These are phyloP conservation scores for Cephus nigrinus DNA, from an alignment of 2,888 invertebrate species.

Conservation along the genomic window DNA sequence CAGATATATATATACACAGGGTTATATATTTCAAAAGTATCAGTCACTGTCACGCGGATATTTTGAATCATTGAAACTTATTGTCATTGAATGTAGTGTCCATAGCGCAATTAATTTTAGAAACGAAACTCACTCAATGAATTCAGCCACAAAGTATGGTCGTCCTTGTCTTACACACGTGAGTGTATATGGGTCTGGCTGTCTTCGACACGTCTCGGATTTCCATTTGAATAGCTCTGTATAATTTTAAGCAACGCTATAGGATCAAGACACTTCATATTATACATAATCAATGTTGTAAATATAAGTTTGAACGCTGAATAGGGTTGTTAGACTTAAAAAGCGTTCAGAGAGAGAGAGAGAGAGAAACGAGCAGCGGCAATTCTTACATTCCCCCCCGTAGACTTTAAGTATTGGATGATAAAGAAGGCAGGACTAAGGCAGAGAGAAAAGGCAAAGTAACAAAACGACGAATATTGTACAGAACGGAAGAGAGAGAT, in stretches of 20 bases:
- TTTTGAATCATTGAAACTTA: not conserved
- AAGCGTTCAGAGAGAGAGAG: not conserved
- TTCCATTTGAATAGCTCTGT: not conserved
- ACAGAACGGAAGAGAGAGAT: not conserved
- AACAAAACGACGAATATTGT: not conserved
- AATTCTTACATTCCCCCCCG: slow-evolving; percentile 34
- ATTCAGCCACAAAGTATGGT: not conserved
- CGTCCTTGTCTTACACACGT: too few species aligned
- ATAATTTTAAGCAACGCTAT: not conserved
- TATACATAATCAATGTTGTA: slow-evolving; percentile 39
- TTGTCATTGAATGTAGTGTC: too few species aligned
- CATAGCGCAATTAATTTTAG: not conserved
- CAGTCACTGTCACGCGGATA: not conserved
- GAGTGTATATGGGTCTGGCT: too few species aligned
- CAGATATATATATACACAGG: not conserved
- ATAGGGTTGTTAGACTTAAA: not conserved
- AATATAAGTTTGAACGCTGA: slow-evolving; percentile 21
- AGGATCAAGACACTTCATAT: slow-evolving; percentile 20
- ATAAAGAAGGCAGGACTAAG: not conserved
- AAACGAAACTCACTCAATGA: not conserved
- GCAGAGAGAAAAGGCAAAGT: not conserved
- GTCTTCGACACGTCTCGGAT: not conserved
- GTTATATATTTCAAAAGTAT: not conserved
- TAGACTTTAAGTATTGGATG: not conserved
- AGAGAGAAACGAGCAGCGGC: not conserved